Percentiles rank a stretch among this genome's conserved stretches.
Evolutionary conservation across 1,140 invertebrate species (phyloP).

Genomic region (Diabrotica undecimpunctata): DNA sequence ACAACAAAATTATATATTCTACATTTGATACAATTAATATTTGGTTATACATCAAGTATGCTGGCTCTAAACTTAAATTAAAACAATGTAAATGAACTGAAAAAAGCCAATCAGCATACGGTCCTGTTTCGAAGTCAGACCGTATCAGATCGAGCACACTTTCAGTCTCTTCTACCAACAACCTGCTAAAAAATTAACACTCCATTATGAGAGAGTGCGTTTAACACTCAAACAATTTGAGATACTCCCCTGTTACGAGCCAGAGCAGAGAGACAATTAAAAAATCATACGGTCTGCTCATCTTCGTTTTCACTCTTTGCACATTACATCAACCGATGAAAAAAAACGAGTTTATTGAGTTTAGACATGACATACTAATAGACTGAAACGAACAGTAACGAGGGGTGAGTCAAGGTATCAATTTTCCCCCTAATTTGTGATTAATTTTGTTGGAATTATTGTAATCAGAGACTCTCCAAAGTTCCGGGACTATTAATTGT

Average conservation of each 20-base stretch:
- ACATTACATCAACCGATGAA: conserved; percentile 1
- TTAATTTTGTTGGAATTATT: no score
- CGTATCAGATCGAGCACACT: conserved; percentile 9
- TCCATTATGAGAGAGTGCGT: conserved; percentile 34
- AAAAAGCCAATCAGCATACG: conserved; percentile 11
- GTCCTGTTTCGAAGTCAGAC: conserved; percentile 5
- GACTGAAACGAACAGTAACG: no score
- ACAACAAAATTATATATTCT: no score
- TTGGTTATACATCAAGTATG: no score
- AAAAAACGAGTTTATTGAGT: background rate
- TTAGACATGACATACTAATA: background rate
- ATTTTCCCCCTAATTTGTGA: no score
- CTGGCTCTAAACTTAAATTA: no score
- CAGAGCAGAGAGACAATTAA: conserved; percentile 11
- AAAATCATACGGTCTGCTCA: conserved; percentile 11
- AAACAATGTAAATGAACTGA: no score
- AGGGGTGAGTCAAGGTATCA: no score
- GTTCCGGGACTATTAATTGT: no score
- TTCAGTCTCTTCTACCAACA: conserved; percentile 28
- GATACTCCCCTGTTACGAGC: conserved; percentile 15
- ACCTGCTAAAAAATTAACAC: conserved; percentile 34
- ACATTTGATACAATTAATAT: no score
- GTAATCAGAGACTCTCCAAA: no score
- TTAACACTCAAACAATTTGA: conserved; percentile 32
- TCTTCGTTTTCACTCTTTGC: conserved; percentile 7